A percentile compares a stretch with the other conserved stretches of the same genome.
Evolutionary conservation across 2,113 vertebrate species (phyloP).

Genomic region (Empidonax alnorum): DNA sequence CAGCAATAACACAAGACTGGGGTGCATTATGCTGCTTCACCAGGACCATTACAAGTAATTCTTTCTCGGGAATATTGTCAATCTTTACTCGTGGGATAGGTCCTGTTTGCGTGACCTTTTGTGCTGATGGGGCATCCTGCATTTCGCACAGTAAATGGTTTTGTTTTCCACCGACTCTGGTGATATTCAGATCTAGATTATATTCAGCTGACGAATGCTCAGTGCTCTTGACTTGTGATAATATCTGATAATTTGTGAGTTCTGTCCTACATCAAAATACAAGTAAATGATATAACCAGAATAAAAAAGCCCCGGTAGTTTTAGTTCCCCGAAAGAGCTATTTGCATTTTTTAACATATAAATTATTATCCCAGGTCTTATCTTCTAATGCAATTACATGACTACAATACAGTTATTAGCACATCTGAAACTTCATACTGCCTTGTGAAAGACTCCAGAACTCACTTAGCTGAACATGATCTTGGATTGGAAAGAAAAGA

Average conservation of each 20-base stretch:
- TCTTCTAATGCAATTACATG: conserved; percentile 50
- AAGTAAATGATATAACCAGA: background rate
- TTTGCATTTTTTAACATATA: conserved; percentile 56
- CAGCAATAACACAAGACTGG: background rate
- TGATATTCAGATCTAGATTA: background rate
- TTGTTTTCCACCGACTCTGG: background rate
- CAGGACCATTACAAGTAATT: background rate
- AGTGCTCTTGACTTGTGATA: background rate
- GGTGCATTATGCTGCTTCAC: background rate
- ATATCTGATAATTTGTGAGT: background rate
- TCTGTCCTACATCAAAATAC: conserved; percentile 6
- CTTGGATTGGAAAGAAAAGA: background rate
- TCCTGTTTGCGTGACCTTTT: background rate
- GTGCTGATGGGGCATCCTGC: background rate
- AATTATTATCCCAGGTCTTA: conserved; percentile 43
- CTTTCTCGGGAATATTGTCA: background rate
- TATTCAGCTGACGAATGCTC: conserved; percentile 20
- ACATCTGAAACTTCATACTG: background rate
- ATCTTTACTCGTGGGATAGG: background rate
- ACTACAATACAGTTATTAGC: conserved; percentile 25
- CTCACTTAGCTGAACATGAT: background rate
- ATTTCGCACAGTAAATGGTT: background rate
- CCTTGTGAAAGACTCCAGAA: background rate
- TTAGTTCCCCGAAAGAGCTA: background rate
- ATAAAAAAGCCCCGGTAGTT: background rate